A percentile compares a stretch with the other conserved stretches of the same genome.
phyloP scores from a whole-genome alignment of 2,888 invertebrate genomes.

The Cataglyphis altisquamis region DNA sequence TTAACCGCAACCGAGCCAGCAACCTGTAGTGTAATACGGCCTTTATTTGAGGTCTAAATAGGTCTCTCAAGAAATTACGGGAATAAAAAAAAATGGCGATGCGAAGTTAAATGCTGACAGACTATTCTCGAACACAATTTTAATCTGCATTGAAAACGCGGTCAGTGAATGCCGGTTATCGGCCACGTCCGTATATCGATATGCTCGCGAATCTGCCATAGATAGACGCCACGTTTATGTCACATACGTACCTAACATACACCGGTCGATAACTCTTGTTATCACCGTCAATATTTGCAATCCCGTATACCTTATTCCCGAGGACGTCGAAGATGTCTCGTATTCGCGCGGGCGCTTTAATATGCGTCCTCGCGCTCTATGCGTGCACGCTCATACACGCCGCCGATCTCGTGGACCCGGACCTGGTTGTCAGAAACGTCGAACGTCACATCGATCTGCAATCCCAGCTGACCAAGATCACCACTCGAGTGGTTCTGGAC shows the following conservation, averaged over 20 bases:
- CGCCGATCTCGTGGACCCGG: conserved; percentile 80
- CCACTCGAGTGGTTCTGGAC: conserved; percentile 93
- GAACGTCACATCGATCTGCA: conserved; percentile 95
- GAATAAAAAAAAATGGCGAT: too few species aligned
- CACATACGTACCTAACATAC: conserved; percentile 47
- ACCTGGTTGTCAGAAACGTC: conserved; percentile 92
- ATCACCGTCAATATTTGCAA: neutral
- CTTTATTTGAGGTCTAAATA: neutral
- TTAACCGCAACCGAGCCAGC: too few species aligned
- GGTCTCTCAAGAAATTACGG: neutral
- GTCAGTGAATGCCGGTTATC: neutral
- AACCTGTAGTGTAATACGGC: too few species aligned
- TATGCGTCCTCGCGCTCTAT: conserved; percentile 56
- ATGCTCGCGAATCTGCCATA: conserved; percentile 17
- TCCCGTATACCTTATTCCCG: neutral
- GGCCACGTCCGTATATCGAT: conserved; percentile 21
- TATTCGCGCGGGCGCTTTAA: conserved; percentile 11
- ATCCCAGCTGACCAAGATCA: conserved; percentile 95
- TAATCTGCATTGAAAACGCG: neutral
- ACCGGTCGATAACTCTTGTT: conserved; percentile 58
- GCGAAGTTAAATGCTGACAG: neutral
- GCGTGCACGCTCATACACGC: conserved; percentile 12
- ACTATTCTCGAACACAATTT: neutral
- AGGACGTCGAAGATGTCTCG: conserved; percentile 52
- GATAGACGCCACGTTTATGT: conserved; percentile 76